A percentile compares a stretch with the other conserved stretches of the same genome.
Conservation (phyloP, 2,797 vertebrate species). For the Ambastaia sidthimunki region DNA sequence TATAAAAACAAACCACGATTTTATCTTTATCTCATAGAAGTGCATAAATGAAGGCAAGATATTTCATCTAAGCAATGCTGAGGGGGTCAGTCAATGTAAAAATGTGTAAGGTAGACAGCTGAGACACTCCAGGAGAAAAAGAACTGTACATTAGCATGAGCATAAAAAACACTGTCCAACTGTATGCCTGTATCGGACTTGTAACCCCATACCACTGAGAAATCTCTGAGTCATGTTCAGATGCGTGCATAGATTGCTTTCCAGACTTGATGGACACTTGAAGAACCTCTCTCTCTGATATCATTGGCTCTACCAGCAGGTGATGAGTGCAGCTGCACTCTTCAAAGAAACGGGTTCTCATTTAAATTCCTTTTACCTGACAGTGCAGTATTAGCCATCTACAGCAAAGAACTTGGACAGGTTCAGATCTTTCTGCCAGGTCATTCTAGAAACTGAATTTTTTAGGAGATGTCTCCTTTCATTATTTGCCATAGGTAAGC, state of each 20-base stretch:
- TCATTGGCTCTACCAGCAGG: constrained; percentile 1
- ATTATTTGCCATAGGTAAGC: constrained; percentile 63
- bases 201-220: neutral
- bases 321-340: constrained; percentile 8
- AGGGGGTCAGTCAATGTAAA: neutral
- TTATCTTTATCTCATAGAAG: neutral
- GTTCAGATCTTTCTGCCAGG: constrained; percentile 54
- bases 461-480: constrained; percentile 63
- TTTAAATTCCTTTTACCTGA: constrained; percentile 11
- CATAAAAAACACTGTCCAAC: neutral
- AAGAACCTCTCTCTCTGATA: neutral
- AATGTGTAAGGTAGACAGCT: neutral
- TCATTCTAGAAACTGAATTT: constrained; percentile 66
- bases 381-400: constrained; percentile 6
- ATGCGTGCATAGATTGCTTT: neutral
- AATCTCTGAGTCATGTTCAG: neutral
- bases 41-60: neutral
- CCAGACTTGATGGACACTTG: constrained; percentile 14
- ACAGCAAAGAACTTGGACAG: neutral
- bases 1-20: neutral
- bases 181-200: neutral
- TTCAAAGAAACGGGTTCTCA: neutral
- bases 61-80: neutral
- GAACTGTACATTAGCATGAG: neutral
- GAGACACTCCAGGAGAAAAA: neutral